Evolutionary conservation across 2,113 vertebrate species (phyloP).

Genomic region (Campylomormyrus tamandua): DNA sequence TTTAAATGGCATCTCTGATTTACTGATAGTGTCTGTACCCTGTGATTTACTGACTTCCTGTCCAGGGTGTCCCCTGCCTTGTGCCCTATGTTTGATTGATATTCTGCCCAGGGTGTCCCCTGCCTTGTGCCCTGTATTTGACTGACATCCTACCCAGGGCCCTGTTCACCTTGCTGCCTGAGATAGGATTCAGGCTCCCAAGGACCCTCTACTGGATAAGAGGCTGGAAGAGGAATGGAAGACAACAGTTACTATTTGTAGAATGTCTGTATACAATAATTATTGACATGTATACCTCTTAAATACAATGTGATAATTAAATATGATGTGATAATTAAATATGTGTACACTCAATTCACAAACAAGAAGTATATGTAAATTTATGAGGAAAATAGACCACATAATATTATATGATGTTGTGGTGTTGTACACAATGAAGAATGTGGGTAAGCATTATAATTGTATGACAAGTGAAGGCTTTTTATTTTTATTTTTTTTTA

Average conservation of each 20-base stretch:
- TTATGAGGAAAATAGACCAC: background rate
- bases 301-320: background rate
- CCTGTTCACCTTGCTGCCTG: background rate
- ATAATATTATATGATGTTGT: background rate
- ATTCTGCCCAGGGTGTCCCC: background rate
- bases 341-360: background rate
- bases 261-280: background rate
- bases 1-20: background rate
- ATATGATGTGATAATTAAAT: background rate
- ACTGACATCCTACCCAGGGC: background rate
- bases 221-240: background rate
- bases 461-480: background rate
- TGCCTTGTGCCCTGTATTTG: background rate
- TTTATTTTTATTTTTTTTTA: background rate
- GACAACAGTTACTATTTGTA: background rate
- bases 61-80: background rate
- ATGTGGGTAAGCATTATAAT: background rate
- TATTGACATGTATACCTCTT: background rate
- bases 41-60: background rate
- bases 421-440: background rate
- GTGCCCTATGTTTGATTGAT: background rate
- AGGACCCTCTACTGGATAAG: background rate
- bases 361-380: background rate
- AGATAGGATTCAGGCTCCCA: background rate
- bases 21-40: background rate